Conservation (phyloP, 2,113 vertebrate genomes). For the Gasterosteus nipponicus region DNA sequence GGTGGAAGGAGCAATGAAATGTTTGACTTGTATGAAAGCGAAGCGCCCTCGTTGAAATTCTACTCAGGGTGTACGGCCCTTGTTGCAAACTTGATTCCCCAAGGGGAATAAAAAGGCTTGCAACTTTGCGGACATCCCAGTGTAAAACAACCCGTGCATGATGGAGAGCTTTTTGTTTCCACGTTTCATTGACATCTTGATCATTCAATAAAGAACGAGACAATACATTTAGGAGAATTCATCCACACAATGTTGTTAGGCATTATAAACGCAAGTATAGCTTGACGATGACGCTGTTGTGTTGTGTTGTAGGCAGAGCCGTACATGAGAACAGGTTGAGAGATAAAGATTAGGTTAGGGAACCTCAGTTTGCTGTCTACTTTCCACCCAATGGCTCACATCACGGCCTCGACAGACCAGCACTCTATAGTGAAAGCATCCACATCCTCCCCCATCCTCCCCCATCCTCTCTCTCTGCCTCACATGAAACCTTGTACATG, state of each 20-base stretch:
- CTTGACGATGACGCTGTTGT: background rate
- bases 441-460: background rate
- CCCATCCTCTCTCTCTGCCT: slow-evolving; percentile 9
- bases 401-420: background rate
- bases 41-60: slow-evolving; percentile 41
- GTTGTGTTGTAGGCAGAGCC: background rate
- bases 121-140: background rate
- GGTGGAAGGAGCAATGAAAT: slow-evolving; percentile 40
- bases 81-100: background rate
- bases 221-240: background rate
- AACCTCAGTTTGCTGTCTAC: background rate
- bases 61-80: slow-evolving; percentile 4
- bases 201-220: too few relatives aligned
- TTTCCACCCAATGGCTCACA: background rate
- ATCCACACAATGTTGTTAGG: background rate
- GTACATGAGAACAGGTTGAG: background rate
- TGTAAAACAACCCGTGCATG: background rate
- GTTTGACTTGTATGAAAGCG: slow-evolving; percentile 40
- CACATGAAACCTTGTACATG: slow-evolving; percentile 40
- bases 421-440: background rate
- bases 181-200: background rate
- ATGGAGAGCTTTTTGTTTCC: slow-evolving; percentile 9
- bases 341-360: background rate
- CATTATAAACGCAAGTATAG: background rate
- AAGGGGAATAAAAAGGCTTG: slow-evolving; percentile 23